These are phyloP conservation scores for Imbricaverruca yamaguchii DNA, from an alignment of 2,888 invertebrate genomes.

Conservation along the genomic window DNA sequence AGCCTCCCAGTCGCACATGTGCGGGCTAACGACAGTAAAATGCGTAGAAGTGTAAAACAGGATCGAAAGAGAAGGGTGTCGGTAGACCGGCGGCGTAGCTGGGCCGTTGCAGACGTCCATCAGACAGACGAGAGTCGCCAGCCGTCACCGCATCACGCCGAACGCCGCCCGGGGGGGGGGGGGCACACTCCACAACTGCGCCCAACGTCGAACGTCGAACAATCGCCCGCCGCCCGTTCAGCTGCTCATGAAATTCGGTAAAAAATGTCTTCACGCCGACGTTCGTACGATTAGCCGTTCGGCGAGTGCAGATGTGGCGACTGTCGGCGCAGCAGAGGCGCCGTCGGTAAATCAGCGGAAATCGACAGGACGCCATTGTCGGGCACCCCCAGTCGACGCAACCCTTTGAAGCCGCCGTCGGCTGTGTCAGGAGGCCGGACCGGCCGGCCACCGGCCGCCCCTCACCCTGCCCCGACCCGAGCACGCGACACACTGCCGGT, in stretches of 20 bases:
- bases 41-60: too few species aligned
- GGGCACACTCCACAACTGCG: too few species aligned
- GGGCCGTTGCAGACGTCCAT: too few species aligned
- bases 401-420: neutral
- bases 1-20: too few species aligned
- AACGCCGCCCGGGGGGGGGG: too few species aligned
- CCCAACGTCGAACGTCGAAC: too few species aligned
- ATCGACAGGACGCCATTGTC: neutral
- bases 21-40: too few species aligned
- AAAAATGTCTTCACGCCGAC: conserved; percentile 16
- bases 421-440: neutral
- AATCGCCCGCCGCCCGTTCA: neutral
- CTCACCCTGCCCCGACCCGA: neutral
- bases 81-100: too few species aligned
- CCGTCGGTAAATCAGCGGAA: neutral
- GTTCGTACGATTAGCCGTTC: conserved; percentile 1
- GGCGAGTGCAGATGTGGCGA: neutral
- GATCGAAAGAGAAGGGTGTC: too few species aligned
- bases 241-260: neutral
- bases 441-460: neutral
- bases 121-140: too few species aligned
- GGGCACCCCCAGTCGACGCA: neutral
- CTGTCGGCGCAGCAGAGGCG: neutral
- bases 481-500: too few species aligned
- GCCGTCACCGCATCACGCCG: too few species aligned